These are phyloP conservation scores for Carcharodon carcharias DNA, from an alignment of 2,797 vertebrate species.

Conservation along the genomic window DNA sequence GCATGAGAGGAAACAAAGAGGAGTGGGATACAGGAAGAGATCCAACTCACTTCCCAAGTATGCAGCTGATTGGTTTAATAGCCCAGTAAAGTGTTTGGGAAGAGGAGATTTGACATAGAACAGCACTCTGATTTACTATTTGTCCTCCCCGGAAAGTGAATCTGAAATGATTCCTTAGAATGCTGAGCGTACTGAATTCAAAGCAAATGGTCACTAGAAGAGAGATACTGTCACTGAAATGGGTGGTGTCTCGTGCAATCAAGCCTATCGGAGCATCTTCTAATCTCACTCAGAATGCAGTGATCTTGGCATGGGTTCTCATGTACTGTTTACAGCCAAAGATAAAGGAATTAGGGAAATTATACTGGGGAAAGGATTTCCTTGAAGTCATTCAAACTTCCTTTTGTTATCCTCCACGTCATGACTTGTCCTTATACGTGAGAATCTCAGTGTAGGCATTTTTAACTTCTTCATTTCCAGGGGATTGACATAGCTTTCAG, in stretches of 20 bases:
- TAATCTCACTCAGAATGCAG: not conserved
- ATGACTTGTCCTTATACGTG: not conserved
- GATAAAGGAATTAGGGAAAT: constrained; percentile 16
- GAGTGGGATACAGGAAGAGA: not conserved
- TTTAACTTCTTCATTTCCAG: constrained; percentile 19
- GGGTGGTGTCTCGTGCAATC: constrained; percentile 7
- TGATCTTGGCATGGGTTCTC: constrained; percentile 7
- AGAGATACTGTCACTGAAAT: not conserved
- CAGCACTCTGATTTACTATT: not conserved
- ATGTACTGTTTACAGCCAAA: constrained; percentile 27
- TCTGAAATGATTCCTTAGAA: not conserved
- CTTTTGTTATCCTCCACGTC: not conserved
- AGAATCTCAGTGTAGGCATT: constrained; percentile 30
- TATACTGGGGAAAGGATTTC: constrained; percentile 16
- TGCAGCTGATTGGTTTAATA: not conserved
- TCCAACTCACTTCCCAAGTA: not conserved
- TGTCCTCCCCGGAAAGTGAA: not conserved
- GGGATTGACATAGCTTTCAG: not conserved
- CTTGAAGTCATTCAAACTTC: constrained; percentile 33
- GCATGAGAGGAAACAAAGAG: too few species aligned
- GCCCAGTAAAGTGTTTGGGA: not conserved
- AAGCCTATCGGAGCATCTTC: constrained; percentile 22
- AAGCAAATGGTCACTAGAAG: not conserved
- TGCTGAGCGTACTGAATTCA: too few species aligned
- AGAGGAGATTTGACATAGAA: not conserved